Conservation (phyloP, 2,113 vertebrate species). For the Trinectes maculatus region DNA sequence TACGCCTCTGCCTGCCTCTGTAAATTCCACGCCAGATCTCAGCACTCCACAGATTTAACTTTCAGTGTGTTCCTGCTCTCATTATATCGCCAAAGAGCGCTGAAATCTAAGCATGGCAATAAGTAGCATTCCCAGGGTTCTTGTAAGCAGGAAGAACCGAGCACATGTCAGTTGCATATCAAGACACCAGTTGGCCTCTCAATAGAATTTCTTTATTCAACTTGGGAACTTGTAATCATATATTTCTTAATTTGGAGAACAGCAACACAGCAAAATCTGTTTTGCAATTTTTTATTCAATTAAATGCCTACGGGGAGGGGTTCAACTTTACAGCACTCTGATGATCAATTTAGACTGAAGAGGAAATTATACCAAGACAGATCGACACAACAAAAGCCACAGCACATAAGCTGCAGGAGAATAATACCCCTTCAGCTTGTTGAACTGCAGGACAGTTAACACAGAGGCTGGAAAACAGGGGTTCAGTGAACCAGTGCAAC, state of each 20-base stretch:
- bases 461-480: conserved; percentile 16
- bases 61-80: background rate
- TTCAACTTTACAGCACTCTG: conserved; percentile 19
- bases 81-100: conserved; percentile 16
- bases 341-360: conserved; percentile 23
- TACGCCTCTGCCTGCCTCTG: conserved; percentile 47
- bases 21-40: conserved; percentile 50
- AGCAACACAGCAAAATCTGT: conserved; percentile 5
- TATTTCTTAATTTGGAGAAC: conserved; percentile 30
- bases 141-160: conserved; percentile 22
- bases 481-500: conserved; percentile 28
- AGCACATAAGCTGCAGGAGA: background rate
- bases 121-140: conserved; percentile 28
- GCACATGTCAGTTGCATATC: background rate
- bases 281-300: conserved; percentile 16
- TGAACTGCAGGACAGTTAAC: conserved; percentile 4
- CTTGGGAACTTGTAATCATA: conserved; percentile 7
- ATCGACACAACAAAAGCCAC: background rate
- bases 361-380: conserved; percentile 5
- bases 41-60: conserved; percentile 21
- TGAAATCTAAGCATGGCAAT: conserved; percentile 29
- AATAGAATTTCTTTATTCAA: background rate
- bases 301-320: conserved; percentile 1
- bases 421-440: conserved; percentile 2
- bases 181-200: conserved; percentile 16